A percentile compares a stretch with the other conserved stretches of the same genome.
phyloP scores from a whole-genome alignment of 2,113 vertebrate species.

The Podiceps cristatus region DNA sequence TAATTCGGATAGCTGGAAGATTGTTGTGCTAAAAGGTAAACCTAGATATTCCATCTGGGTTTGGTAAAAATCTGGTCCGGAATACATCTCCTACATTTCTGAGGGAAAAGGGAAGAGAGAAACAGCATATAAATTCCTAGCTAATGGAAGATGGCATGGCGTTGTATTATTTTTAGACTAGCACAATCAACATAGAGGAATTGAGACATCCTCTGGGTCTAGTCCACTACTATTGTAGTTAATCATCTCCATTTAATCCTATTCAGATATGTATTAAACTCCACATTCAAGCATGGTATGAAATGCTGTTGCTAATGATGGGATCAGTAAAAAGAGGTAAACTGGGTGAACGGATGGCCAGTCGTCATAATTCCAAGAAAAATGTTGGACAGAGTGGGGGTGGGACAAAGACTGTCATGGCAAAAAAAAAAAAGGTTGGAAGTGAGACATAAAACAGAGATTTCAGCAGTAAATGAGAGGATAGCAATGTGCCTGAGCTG shows the following conservation, averaged over 20 bases:
- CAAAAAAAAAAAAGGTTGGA: neutral
- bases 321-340: neutral
- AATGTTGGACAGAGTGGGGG: neutral
- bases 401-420: neutral
- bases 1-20: neutral
- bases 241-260: neutral
- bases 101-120: neutral
- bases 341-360: neutral
- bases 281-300: neutral
- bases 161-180: slow-evolving; percentile 1
- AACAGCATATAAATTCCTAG: neutral
- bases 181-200: neutral
- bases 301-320: neutral
- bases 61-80: neutral
- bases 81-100: neutral
- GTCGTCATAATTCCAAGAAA: neutral
- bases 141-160: neutral
- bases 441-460: neutral
- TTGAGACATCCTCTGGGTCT: neutral
- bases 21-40: neutral
- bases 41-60: neutral
- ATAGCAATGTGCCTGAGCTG: accelerated
- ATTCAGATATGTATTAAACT: neutral
- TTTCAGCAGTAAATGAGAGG: neutral
- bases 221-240: neutral